Evolutionary conservation across 2,797 vertebrate species (phyloP).

Genomic region (Acipenser oxyrinchus): DNA sequence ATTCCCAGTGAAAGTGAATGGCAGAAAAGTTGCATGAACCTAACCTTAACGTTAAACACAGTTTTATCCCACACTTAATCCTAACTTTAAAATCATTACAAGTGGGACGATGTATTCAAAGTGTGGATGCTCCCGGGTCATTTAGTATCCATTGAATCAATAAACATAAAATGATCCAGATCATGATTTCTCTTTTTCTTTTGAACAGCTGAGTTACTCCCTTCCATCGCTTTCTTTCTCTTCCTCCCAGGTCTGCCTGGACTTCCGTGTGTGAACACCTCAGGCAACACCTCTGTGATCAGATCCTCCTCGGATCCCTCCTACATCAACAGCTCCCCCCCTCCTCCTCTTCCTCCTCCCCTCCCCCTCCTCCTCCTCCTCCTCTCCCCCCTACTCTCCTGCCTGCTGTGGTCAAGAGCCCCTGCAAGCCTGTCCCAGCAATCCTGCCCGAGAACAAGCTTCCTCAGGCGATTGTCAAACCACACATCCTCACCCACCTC

Average conservation of each 20-base stretch:
- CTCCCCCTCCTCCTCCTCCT: constrained; percentile 54
- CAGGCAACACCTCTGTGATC: constrained; percentile 26
- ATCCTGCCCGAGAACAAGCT: constrained; percentile 66
- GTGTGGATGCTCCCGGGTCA: no score
- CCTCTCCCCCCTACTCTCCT: constrained; percentile 37
- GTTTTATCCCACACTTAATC: no score
- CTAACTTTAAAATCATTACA: no score
- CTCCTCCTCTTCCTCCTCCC: constrained; percentile 27
- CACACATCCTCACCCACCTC: constrained; percentile 87
- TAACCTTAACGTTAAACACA: no score
- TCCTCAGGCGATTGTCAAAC: constrained; percentile 72
- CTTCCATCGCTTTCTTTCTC: constrained; percentile 3
- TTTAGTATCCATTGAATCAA: no score
- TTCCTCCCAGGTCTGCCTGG: constrained; percentile 21
- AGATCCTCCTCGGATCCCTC: constrained; percentile 50
- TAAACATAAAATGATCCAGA: constrained; percentile 27
- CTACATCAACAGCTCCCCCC: constrained; percentile 54
- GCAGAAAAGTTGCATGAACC: no score
- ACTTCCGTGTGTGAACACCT: constrained; percentile 25
- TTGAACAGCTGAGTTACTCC: constrained; percentile 4
- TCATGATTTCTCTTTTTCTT: neutral
- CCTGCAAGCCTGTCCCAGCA: constrained; percentile 53
- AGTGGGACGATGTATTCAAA: no score
- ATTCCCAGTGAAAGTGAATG: no score
- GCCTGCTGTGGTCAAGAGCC: constrained; percentile 60